Evolutionary conservation across 2,113 vertebrate species (phyloP), one percentile per base, ranked within the genome.

Genomic region (Hippocampus barbouri): DNA sequence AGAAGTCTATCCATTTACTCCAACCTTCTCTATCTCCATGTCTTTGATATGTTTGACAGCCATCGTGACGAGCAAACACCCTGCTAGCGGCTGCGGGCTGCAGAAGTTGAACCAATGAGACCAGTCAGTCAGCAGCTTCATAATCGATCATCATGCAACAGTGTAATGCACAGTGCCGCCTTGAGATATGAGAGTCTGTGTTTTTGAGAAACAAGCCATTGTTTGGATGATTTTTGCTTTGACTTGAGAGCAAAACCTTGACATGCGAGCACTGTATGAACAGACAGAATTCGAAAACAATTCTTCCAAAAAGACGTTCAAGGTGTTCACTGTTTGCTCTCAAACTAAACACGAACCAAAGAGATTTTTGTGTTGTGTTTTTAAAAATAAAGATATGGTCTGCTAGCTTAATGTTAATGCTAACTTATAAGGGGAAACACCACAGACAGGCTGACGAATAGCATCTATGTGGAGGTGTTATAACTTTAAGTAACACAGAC

Each of bases 61-160:
- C 41, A 69, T 56, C 54, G 47, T 73, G 79, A 78, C 78, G 74
- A 62, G 69, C 51, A 53, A 60, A 76, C 67, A 60, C 53, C 34
- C 77, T 77, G 80, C 80, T 81, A 88, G 83, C 81, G 59, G 59
- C 27, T 38, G 34, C 15, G 12, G 56, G 56, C 56, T 27, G 25
- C 23, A 23, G 53, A 56, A 56, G 9, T 9, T 56, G 53, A 56
- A 3, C 16, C 21, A 23, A 56, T n/a, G 3, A 10, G 53, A 56
- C 9, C 9, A 23, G 21, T 11, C 53, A 21, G 15, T n/a, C 8
- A 89, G 89, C 92, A 93, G 89, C 92, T 91, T 86, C 89, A 89
- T 91, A 91, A 90, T 86, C 92, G 88, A 88, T 91, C 85, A 84
- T 88, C 91, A 93, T 93, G 93, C 93, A 92, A 90, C 85, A 88